Evolutionary conservation across 1,140 invertebrate species (phyloP).

Genomic region (Eufriesea mexicana): DNA sequence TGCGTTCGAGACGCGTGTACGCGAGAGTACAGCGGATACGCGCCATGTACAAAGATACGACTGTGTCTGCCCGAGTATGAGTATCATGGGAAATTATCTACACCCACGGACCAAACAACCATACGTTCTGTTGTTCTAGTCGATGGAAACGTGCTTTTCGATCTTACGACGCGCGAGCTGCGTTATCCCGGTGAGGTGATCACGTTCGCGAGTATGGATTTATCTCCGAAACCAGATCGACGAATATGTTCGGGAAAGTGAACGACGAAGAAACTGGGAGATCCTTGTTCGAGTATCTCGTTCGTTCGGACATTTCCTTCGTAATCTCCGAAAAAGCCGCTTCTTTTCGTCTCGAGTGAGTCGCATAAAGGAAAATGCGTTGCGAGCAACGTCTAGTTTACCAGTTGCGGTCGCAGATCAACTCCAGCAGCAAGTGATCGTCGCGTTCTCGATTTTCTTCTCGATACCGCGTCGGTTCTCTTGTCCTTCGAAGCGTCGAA

Average conservation of each 20-base stretch:
- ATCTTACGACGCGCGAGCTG: too few species aligned
- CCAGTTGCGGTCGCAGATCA: not conserved
- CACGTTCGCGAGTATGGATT: too few species aligned
- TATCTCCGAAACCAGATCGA: too few species aligned
- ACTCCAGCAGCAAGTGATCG: conserved; percentile 10
- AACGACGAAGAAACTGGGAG: not conserved
- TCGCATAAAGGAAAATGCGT: not conserved
- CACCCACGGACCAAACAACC: too few species aligned
- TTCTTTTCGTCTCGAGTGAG: not conserved
- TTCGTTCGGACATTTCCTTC: not conserved
- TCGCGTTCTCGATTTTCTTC: not conserved
- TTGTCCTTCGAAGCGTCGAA: conserved; percentile 13
- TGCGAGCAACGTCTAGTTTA: not conserved
- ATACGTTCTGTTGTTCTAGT: too few species aligned
- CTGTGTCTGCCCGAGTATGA: too few species aligned
- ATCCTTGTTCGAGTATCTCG: not conserved
- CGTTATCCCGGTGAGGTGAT: too few species aligned
- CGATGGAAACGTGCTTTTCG: too few species aligned
- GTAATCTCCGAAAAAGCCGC: not conserved
- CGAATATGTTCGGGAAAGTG: not conserved
- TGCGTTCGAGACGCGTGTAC: too few species aligned
- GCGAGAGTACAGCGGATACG: too few species aligned
- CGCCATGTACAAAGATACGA: too few species aligned
- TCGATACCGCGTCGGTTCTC: conserved; percentile 21
- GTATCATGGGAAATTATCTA: too few species aligned